Conservation (phyloP, 2,797 vertebrate genomes). For the Neostethus bicornis region DNA sequence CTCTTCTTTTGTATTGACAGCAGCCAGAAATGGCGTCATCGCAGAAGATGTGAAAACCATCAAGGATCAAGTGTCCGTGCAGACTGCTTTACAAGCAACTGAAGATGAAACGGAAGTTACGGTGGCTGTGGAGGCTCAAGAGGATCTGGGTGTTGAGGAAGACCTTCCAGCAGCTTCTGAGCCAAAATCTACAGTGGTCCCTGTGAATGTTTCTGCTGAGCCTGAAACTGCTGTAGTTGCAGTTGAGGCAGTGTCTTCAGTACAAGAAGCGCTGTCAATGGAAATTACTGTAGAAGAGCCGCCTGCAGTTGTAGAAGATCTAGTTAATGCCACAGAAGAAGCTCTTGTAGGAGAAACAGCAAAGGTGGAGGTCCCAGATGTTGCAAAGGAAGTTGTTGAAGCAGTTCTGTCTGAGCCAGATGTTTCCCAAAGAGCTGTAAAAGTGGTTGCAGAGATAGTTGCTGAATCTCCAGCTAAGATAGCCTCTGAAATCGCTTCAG, state of each 20-base stretch:
- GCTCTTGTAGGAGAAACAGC: slow-evolving; percentile 11
- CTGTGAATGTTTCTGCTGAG: slow-evolving; percentile 7
- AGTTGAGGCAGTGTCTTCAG: slow-evolving; percentile 13
- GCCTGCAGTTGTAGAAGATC: slow-evolving; percentile 13
- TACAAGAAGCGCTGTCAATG: slow-evolving; percentile 28
- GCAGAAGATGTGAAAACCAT: slow-evolving; percentile 72
- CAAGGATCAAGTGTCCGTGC: slow-evolving; percentile 76
- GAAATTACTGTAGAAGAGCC: slow-evolving; percentile 37
- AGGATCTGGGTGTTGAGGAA: slow-evolving; percentile 66
- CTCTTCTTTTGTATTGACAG: slow-evolving; percentile 43
- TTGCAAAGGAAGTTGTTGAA: slow-evolving; percentile 35
- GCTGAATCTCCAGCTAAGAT: too few species aligned
- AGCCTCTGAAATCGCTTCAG: too few species aligned
- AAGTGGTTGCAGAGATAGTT: slow-evolving; percentile 11
- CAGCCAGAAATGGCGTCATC: slow-evolving; percentile 62
- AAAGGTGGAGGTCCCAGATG: slow-evolving; percentile 15
- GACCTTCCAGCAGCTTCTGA: slow-evolving; percentile 54
- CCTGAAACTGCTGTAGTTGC: slow-evolving; percentile 17
- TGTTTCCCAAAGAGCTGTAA: slow-evolving; percentile 8
- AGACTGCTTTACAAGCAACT: slow-evolving; percentile 56
- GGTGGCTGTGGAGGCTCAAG: slow-evolving; percentile 64
- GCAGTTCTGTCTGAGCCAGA: slow-evolving; percentile 20
- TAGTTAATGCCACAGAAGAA: slow-evolving; percentile 27
- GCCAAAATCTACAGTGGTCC: slow-evolving; percentile 28
- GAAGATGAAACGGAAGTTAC: slow-evolving; percentile 54